These are phyloP conservation scores for Parasteatoda lunata DNA, from an alignment of 2,888 invertebrate genomes.

Conservation along the genomic window DNA sequence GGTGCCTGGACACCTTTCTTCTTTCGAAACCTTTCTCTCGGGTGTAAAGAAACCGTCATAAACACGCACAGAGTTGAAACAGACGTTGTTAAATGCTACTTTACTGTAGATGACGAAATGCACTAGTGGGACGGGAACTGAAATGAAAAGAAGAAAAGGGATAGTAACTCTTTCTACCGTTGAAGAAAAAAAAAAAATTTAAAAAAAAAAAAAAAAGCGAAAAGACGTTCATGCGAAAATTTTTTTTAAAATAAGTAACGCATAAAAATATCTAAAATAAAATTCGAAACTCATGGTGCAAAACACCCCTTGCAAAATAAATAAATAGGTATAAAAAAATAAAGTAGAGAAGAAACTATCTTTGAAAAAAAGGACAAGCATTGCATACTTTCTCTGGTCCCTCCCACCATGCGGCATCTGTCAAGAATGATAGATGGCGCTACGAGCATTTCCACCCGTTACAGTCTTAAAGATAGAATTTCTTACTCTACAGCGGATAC, in stretches of 20 bases:
- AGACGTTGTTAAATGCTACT: neutral
- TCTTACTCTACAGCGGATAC: slow-evolving; percentile 20
- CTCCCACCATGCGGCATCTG: slow-evolving; percentile 38
- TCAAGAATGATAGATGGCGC: slow-evolving; percentile 62
- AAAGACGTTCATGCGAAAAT: too few relatives aligned
- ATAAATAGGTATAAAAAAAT: slow-evolving; percentile 21
- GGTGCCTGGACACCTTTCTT: too few relatives aligned
- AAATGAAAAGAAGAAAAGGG: neutral
- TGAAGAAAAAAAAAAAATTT: neutral
- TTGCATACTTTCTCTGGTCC: slow-evolving; percentile 44
- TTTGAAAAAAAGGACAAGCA: slow-evolving; percentile 14
- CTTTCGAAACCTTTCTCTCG: too few relatives aligned
- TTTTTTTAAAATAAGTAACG: slow-evolving; percentile 43
- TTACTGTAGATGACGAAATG: neutral
- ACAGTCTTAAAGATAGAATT: slow-evolving; percentile 46
- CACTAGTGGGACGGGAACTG: neutral
- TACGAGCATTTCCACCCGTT: slow-evolving; percentile 52
- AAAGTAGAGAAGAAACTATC: slow-evolving; percentile 8
- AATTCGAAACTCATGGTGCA: neutral
- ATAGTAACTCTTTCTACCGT: neutral
- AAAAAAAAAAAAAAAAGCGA: neutral
- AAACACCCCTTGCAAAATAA: slow-evolving; percentile 15
- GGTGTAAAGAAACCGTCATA: too few relatives aligned
- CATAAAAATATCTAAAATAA: slow-evolving; percentile 40
- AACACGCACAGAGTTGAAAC: too few relatives aligned